phyloP scores from a whole-genome alignment of 2,797 vertebrate species.

The Nannoperca obscura region DNA sequence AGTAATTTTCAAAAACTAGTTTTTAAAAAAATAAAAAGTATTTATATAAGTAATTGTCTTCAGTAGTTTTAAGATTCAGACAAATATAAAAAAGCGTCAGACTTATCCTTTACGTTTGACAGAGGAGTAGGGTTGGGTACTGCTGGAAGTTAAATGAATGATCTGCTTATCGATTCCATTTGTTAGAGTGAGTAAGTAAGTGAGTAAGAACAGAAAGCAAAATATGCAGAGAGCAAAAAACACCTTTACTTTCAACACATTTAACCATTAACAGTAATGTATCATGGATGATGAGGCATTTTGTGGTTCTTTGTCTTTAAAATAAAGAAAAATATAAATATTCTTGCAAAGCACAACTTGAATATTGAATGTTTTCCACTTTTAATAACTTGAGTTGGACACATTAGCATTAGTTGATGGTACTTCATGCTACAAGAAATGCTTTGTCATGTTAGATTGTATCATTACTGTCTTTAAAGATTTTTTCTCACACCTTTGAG shows the following conservation, averaged over 20 bases:
- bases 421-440: background rate
- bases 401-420: background rate
- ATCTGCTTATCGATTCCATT: background rate
- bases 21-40: no score
- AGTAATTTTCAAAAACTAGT: no score
- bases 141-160: background rate
- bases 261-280: background rate
- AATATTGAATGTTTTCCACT: background rate
- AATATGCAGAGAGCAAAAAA: background rate
- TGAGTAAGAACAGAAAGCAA: background rate
- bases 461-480: background rate
- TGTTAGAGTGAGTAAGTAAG: no score
- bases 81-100: background rate
- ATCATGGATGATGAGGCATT: background rate
- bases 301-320: background rate
- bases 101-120: background rate
- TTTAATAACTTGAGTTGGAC: background rate
- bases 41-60: background rate
- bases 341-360: background rate
- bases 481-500: background rate
- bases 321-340: background rate
- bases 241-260: constrained; percentile 2
- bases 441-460: background rate
- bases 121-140: background rate
- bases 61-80: no score